Evolutionary conservation across 2,113 vertebrate genomes (phyloP).

Genomic region (Taxidea taxus): DNA sequence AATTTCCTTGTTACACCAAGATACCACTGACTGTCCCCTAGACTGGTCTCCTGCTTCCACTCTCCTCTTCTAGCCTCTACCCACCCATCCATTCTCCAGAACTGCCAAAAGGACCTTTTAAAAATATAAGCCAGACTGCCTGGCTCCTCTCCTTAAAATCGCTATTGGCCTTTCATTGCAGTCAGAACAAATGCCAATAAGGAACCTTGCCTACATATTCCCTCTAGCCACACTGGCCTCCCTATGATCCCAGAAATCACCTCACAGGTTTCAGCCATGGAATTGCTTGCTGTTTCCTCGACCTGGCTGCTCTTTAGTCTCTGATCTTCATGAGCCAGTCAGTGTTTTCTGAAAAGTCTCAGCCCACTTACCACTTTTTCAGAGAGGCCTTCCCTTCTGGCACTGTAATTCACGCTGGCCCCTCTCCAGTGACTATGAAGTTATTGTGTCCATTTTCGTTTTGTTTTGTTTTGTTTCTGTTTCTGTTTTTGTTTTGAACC

Average conservation of each 20-base stretch:
- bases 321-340: neutral
- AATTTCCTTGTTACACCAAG: neutral
- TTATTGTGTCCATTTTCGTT: neutral
- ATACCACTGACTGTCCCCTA: neutral
- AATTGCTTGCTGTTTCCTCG: neutral
- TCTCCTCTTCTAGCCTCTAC: neutral
- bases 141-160: neutral
- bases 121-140: neutral
- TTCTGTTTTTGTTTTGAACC: neutral
- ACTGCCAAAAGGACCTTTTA: neutral
- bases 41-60: neutral
- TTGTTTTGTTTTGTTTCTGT: neutral
- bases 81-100: neutral
- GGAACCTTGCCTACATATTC: neutral
- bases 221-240: neutral
- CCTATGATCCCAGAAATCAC: neutral
- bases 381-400: neutral
- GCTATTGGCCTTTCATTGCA: neutral
- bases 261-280: neutral
- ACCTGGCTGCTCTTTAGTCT: neutral
- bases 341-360: neutral
- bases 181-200: neutral
- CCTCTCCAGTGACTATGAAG: neutral
- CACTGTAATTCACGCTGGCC: rapidly evolving
- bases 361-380: neutral